Evolutionary conservation across 2,888 invertebrate genomes (phyloP).

Genomic region (Nephrotoma guestfalica): DNA sequence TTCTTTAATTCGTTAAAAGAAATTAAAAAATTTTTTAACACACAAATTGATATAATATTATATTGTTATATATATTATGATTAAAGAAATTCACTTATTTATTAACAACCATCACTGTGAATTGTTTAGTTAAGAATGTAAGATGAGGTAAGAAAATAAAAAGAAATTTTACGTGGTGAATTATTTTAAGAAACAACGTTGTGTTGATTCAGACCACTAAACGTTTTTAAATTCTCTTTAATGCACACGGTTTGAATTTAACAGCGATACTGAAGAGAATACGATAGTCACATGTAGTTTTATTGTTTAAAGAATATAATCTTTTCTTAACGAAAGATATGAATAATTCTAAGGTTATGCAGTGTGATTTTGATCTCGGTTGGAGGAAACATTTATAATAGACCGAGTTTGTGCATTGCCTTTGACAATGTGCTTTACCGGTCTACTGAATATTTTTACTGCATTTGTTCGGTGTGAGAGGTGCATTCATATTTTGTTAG

Average conservation of each 20-base stretch:
- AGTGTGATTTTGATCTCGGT: neutral
- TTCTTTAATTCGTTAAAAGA: neutral
- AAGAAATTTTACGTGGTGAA: neutral
- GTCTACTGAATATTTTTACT: no score
- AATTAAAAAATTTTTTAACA: neutral
- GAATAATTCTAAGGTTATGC: neutral
- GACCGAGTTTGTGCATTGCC: no score
- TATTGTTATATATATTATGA: neutral
- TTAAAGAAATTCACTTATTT: neutral
- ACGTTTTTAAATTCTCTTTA: neutral
- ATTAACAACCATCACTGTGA: neutral
- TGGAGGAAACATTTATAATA: no score
- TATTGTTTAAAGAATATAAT: neutral
- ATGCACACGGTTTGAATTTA: neutral
- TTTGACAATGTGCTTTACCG: no score
- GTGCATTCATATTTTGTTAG: no score
- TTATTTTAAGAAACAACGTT: neutral
- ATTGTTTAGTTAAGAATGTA: neutral
- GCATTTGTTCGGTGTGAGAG: no score
- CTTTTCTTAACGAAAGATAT: neutral
- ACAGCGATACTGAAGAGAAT: conserved; percentile 3
- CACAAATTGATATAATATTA: neutral
- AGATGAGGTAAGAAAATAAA: neutral
- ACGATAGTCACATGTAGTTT: neutral
- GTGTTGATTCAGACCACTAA: neutral